phyloP scores from a whole-genome alignment of 2,797 vertebrate species.

The Acanthis flammea region DNA sequence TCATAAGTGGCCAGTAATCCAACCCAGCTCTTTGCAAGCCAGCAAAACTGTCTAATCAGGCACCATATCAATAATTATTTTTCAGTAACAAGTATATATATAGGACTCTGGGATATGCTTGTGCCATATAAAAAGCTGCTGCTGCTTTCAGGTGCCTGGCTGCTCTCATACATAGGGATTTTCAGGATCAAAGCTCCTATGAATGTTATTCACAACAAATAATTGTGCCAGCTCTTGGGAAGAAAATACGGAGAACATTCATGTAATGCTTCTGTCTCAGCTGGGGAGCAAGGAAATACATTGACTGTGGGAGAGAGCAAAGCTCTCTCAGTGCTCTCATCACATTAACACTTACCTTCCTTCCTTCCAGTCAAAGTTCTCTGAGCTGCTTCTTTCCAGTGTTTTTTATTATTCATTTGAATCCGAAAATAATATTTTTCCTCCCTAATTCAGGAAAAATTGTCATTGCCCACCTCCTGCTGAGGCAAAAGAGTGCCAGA shows the following conservation, averaged over 20 bases:
- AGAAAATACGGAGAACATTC: conserved; percentile 8
- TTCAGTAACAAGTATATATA: not conserved
- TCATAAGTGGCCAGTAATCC: not conserved
- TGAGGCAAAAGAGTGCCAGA: conserved; percentile 20
- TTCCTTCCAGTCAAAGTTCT: conserved; percentile 34
- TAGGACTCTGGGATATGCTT: not conserved
- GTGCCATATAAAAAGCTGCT: not conserved
- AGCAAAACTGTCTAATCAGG: not conserved
- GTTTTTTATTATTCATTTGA: conserved; percentile 60
- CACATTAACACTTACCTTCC: conserved; percentile 25
- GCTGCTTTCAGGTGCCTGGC: not conserved
- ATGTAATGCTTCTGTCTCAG: conserved; percentile 32
- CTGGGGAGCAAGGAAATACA: conserved; percentile 15
- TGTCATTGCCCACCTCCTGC: conserved; percentile 37
- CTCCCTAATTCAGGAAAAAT: conserved; percentile 55
- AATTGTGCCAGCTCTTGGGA: conserved; percentile 44
- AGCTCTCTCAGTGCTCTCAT: not conserved
- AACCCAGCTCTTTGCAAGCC: not conserved
- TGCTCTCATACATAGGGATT: not conserved
- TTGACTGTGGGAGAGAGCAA: conserved; percentile 11
- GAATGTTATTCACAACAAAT: conserved; percentile 39
- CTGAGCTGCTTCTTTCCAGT: conserved; percentile 16
- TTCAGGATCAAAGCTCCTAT: conserved; percentile 33
- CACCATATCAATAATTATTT: not conserved
- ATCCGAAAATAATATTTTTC: conserved; percentile 54